Evolutionary conservation across 2,888 invertebrate genomes (phyloP), one percentile per base, ranked within the genome.

Genomic region (Pseudeuparius sepicola): DNA sequence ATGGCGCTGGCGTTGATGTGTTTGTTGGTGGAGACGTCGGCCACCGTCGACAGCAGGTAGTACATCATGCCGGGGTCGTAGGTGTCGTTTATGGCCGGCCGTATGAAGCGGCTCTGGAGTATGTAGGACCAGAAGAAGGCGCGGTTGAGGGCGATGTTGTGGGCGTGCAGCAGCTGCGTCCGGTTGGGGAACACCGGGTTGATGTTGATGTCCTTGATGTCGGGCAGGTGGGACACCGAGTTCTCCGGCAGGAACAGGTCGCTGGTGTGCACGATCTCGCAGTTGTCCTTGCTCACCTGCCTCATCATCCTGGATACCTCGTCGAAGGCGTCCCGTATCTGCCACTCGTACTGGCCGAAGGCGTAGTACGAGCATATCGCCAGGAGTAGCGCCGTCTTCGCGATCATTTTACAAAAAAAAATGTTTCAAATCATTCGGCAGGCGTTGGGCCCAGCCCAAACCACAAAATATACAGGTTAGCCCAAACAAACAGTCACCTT

Each of bases 11-110:
- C 86, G 56, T 93, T 93, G 43, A 93, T 83, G 48, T 83, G 81
- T 0, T 85, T 83, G 63, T 92, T 94, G 0, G 93, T 75, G 0
- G 94, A 85, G 0, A 97, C 87, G 60, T 97, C 96, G 0, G 97
- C 93, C 1, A 93, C 86, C 0, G 90, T 83, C 0, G 94, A 93
- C 25, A 96, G 65, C 57, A 93, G 92, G 55, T 92, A 92, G 56
- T 96, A 96, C 89, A 94, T 90, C 81, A 97, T 88, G 34, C 96
- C 96, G 0, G 96, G 96, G 64, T 96, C 94, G 49, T 89, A 88
- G 0, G 89, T 87, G 52, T 89, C 88, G 56, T 88, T 89, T 13
- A 86, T 87, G 1, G 86, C 87, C 0, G 89, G 89, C 15, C 89
- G 68, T 47, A 89, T 89, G 50, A 89, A 88, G 43, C 92, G 45